Conservation (phyloP, 2,797 vertebrate genomes). For the Pangasius djambal region DNA sequence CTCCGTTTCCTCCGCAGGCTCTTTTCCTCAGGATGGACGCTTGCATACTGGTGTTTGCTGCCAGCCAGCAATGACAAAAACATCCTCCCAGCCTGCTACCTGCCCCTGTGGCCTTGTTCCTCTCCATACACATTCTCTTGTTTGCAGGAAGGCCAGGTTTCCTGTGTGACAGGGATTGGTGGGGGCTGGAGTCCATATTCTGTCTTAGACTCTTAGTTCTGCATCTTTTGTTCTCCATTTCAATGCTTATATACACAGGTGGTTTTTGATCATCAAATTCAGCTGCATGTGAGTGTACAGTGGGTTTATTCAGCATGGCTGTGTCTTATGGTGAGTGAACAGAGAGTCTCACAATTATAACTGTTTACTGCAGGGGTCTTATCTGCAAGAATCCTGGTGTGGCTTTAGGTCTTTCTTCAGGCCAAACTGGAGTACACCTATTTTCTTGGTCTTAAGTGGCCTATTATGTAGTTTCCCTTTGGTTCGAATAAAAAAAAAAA, state of each 20-base stretch:
- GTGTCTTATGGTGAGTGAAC: constrained; percentile 44
- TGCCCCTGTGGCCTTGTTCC: constrained; percentile 68
- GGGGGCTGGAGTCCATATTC: constrained; percentile 50
- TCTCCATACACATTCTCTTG: constrained; percentile 65
- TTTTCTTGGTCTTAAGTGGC: background rate
- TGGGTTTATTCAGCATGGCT: constrained; percentile 8
- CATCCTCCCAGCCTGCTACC: constrained; percentile 64
- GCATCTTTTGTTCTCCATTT: constrained; percentile 9
- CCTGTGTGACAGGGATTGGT: constrained; percentile 66
- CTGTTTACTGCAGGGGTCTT: background rate
- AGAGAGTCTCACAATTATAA: background rate
- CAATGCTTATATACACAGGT: constrained; percentile 9
- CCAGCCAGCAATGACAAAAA: constrained; percentile 71
- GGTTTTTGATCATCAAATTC: constrained; percentile 4
- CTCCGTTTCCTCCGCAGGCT: constrained; percentile 63
- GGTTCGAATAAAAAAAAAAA: background rate
- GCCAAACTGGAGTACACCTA: background rate
- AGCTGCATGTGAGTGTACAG: background rate
- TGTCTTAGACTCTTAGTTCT: constrained; percentile 12
- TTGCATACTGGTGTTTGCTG: constrained; percentile 61
- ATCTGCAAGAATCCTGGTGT: background rate
- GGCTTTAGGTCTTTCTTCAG: background rate
- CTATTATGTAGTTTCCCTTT: background rate
- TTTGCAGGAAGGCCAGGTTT: constrained; percentile 75
- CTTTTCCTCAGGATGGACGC: constrained; percentile 70